A percentile compares a stretch with the other conserved stretches of the same genome.
Evolutionary conservation across 2,797 vertebrate species (phyloP).

Genomic region (Microctenopoma lineatum): DNA sequence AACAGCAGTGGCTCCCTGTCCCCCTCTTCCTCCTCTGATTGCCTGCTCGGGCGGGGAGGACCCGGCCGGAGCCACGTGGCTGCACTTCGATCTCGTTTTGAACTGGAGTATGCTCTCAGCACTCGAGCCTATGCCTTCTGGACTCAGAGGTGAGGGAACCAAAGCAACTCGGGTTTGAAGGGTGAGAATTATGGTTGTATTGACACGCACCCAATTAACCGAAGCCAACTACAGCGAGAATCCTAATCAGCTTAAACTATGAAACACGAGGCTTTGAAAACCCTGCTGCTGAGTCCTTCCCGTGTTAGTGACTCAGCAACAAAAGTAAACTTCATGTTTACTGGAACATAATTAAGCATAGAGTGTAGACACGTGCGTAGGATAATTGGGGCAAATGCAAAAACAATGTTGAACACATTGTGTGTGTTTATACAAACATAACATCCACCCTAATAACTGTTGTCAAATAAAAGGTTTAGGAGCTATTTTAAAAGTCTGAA

Average conservation of each 20-base stretch:
- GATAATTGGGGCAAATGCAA: too few species aligned
- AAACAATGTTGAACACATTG: neutral
- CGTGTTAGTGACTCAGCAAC: neutral
- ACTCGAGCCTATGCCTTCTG: slow-evolving; percentile 85
- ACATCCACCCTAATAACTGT: neutral
- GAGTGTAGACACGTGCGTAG: too few species aligned
- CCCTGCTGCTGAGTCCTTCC: neutral
- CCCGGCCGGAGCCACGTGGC: slow-evolving; percentile 93
- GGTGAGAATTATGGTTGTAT: neutral
- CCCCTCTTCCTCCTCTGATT: slow-evolving; percentile 92
- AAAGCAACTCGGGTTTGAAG: slow-evolving; percentile 4
- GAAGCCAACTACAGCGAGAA: neutral
- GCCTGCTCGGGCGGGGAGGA: slow-evolving; percentile 84
- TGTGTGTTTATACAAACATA: neutral
- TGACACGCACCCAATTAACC: neutral
- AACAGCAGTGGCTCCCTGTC: slow-evolving; percentile 96
- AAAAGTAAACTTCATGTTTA: neutral
- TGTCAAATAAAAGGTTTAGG: neutral
- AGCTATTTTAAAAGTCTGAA: too few species aligned
- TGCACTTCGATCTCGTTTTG: slow-evolving; percentile 89
- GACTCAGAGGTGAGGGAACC: slow-evolving; percentile 84
- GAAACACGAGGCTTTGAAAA: neutral
- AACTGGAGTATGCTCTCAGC: slow-evolving; percentile 93
- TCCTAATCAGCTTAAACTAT: neutral
- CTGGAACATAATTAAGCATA: neutral